phyloP scores from a whole-genome alignment of 2,797 vertebrate species.

The Chanos chanos region DNA sequence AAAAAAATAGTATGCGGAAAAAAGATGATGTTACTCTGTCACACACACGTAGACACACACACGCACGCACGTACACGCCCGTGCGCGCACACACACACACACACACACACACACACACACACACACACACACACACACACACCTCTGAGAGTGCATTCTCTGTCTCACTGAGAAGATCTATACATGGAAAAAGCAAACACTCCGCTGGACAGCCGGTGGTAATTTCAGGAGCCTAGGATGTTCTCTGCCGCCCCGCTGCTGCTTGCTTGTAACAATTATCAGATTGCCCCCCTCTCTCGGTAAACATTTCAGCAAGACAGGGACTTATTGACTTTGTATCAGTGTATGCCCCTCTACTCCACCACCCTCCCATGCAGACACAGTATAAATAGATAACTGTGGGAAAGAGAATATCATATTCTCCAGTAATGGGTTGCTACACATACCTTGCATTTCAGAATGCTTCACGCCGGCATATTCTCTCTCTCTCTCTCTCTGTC shows the following conservation, averaged over 20 bases:
- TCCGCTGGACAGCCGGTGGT: conserved; percentile 41
- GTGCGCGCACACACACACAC: neutral
- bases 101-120: conserved; percentile 6
- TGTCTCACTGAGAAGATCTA: conserved; percentile 43
- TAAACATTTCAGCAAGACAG: conserved; percentile 56
- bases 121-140: conserved; percentile 11
- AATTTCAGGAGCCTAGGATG: conserved; percentile 60
- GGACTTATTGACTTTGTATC: conserved; percentile 67
- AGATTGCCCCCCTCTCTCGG: conserved; percentile 60
- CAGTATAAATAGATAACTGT: conserved; percentile 70
- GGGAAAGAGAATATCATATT: conserved; percentile 67
- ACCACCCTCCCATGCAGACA: conserved; percentile 46
- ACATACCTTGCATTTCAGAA: conserved; percentile 51
- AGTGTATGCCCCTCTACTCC: conserved; percentile 56
- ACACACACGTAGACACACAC: conserved; percentile 17
- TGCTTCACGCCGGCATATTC: neutral
- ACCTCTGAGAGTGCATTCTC: neutral
- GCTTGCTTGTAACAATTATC: conserved; percentile 62
- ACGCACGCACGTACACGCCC: conserved; percentile 12
- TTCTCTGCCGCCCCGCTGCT: conserved; percentile 45
- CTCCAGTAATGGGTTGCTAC: conserved; percentile 52
- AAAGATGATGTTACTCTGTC: conserved; percentile 56
- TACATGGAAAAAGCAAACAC: conserved; percentile 62
- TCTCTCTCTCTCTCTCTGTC: conserved; percentile 13
- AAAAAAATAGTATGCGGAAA: conserved; percentile 42